Percentiles rank a stretch among this genome's conserved stretches.
Conservation (phyloP, 1,140 invertebrate genomes). For the Diachasmimorpha longicaudata region DNA sequence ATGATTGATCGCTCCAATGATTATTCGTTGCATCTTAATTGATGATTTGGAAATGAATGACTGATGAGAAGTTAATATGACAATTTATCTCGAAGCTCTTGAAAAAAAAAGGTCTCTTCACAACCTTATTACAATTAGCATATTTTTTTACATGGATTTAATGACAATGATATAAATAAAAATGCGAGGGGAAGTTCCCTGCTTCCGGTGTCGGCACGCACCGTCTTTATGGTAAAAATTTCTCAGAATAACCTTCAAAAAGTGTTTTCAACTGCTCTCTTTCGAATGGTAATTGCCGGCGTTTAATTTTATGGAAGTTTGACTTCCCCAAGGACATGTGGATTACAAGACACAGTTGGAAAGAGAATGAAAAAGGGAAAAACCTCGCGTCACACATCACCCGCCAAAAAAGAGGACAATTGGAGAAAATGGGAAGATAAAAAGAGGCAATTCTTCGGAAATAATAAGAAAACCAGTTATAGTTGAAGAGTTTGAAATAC, state of each 20-base stretch:
- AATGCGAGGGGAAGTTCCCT: no score
- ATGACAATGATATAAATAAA: no score
- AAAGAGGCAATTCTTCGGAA: background rate
- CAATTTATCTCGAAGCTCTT: no score
- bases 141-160: no score
- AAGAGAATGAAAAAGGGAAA: background rate
- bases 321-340: background rate
- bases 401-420: background rate
- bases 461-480: slow-evolving; percentile 2
- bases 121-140: no score
- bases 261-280: background rate
- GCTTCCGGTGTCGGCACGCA: background rate
- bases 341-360: background rate
- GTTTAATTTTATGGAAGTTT: slow-evolving; percentile 1
- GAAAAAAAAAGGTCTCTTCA: no score
- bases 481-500: background rate
- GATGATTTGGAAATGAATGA: background rate
- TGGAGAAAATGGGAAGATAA: background rate
- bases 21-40: background rate
- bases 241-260: background rate
- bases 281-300: background rate
- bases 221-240: slow-evolving; percentile 2
- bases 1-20: background rate
- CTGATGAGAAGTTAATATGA: no score
- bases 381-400: background rate